Evolutionary conservation across 2,113 vertebrate genomes (phyloP), one percentile per base, ranked within the genome.

Genomic region (Melanerpes aurifrons): DNA sequence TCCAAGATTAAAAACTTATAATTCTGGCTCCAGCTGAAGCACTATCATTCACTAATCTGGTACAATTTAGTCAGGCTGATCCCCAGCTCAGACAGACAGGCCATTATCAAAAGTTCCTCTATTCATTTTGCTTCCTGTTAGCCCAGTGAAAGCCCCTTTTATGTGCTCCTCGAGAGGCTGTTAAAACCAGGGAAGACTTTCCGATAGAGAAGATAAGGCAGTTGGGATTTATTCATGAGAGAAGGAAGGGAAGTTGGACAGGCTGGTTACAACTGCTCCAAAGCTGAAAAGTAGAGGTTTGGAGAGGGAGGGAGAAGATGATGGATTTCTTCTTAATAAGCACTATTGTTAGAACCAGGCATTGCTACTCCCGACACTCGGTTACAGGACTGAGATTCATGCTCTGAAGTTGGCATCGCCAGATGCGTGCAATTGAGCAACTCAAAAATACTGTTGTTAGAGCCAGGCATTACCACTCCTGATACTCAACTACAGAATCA

Each of bases 61-160:
- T 79, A 77, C 69, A 90, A 83, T 93, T 95, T 82, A 77, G 89
- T 61, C 14, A 2, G 74, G 91, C 78, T 89, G 91, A 94, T 77
- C 82, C 86, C 72, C 66, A 0, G 8, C 90, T 93, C 93, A 96
- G 92, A 97, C 95, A 97, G 94, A 96, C 82, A 29, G 40, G 47
- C 75, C 94, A 97, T 95, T 93, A 96, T 94, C 95, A 95, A 93
- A 94, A 95, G 94, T 90, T 93, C 73, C 87, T 91, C 87, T 91
- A 97, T 95, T 97, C 94, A 96, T 92, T 94, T 91, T 2, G 59
- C 87, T 96, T 96, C 92, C 94, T 97, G 94, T 93, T 48, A 26
- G 87, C 24, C 22, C 90, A 97, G 88, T 97, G 92, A 93, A 97
- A 95, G 94, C 82, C 90, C 79, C 93, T 94, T 97, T 96, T 56